These are phyloP conservation scores for Pelochelys cantorii DNA, from an alignment of 2,797 vertebrate species.

Conservation along the genomic window DNA sequence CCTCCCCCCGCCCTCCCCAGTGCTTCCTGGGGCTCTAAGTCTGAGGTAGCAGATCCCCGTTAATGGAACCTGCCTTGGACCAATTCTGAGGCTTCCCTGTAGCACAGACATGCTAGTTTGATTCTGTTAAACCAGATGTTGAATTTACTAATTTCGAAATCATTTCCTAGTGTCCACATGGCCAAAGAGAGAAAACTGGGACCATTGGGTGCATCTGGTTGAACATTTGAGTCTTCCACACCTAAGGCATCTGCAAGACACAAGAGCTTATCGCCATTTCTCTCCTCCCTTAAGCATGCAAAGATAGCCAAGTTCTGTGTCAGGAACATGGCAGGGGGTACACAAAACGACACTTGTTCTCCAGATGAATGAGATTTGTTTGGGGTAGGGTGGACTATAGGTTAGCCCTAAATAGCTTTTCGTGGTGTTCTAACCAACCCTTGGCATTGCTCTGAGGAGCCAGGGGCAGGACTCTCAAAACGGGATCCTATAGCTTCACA, in stretches of 20 bases:
- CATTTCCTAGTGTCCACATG: too few species aligned
- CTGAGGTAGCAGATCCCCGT: too few species aligned
- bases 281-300: background rate
- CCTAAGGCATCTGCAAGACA: background rate
- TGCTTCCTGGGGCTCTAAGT: too few species aligned
- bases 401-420: background rate
- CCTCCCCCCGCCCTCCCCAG: too few species aligned
- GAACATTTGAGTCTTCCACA: background rate
- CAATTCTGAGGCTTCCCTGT: too few species aligned
- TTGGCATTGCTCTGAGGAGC: rapidly evolving
- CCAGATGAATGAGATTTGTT: background rate
- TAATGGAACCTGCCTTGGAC: too few species aligned
- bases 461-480: background rate
- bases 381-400: background rate
- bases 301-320: background rate
- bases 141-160: too few species aligned
- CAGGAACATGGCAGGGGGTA: rapidly evolving
- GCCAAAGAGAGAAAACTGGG: background rate
- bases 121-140: too few species aligned
- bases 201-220: too few species aligned
- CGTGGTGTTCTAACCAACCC: background rate
- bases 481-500: background rate
- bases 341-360: background rate
- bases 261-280: background rate
- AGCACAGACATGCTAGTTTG: too few species aligned